Conservation (phyloP, 1,140 invertebrate species). For the Drosophila novamexicana region DNA sequence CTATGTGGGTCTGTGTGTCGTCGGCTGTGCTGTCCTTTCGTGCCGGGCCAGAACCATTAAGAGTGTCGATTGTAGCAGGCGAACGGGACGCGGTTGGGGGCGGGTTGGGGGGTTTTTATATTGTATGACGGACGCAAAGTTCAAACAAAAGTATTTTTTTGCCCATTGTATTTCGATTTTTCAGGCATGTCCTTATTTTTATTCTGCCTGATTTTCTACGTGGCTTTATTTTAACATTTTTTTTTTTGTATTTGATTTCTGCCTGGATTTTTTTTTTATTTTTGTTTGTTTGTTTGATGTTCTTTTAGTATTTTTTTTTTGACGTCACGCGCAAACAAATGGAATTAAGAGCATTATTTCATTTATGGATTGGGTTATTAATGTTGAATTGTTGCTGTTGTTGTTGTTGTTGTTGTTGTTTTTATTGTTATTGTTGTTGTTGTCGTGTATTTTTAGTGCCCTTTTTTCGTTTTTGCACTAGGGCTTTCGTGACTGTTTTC, state of each 20-base stretch:
- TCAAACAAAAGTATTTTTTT: slow-evolving; percentile 44
- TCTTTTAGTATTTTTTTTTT: slow-evolving; percentile 37
- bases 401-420: slow-evolving; percentile 26
- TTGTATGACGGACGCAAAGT: slow-evolving; percentile 21
- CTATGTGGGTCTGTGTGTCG: slow-evolving; percentile 53
- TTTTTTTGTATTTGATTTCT: slow-evolving; percentile 7
- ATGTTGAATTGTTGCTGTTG: slow-evolving; percentile 60
- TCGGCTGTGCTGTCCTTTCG: slow-evolving; percentile 30
- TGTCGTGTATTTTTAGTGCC: slow-evolving; percentile 66
- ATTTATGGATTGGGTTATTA: slow-evolving; percentile 82
- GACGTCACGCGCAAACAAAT: slow-evolving; percentile 77
- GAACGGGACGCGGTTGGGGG: not conserved
- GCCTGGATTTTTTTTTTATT: slow-evolving; percentile 8
- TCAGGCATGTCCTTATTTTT: slow-evolving; percentile 34
- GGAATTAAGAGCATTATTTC: slow-evolving; percentile 75
- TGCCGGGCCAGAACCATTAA: slow-evolving; percentile 42
- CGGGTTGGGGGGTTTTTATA: not conserved
- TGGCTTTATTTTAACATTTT: slow-evolving; percentile 29
- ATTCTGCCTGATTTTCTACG: slow-evolving; percentile 28
- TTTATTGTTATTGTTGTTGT: slow-evolving; percentile 21
- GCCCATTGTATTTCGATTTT: slow-evolving; percentile 51
- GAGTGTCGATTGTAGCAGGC: slow-evolving; percentile 13
- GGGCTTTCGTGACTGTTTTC: slow-evolving; percentile 74
- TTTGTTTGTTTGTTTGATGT: slow-evolving; percentile 13
- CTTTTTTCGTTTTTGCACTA: slow-evolving; percentile 39